Conservation (phyloP, 2,888 invertebrate species). For the Pinctada fucata region DNA sequence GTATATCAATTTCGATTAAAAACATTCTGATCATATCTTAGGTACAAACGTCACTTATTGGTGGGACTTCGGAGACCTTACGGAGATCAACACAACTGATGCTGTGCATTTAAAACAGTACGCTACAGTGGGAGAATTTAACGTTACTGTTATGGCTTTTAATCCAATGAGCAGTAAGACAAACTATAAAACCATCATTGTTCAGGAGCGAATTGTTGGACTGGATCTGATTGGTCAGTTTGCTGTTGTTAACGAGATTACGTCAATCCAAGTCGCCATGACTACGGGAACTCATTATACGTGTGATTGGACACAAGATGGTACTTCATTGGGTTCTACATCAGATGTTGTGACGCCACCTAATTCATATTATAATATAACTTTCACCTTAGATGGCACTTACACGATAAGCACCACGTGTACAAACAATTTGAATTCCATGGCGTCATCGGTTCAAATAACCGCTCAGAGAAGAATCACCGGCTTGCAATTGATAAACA, state of each 20-base stretch:
- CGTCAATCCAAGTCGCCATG: slow-evolving; percentile 49
- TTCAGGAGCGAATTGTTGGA: slow-evolving; percentile 58
- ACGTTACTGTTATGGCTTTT: slow-evolving; percentile 58
- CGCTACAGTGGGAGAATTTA: slow-evolving; percentile 52
- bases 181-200: slow-evolving; percentile 58
- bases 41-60: slow-evolving; percentile 66
- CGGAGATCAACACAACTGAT: slow-evolving; percentile 34
- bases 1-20: no score
- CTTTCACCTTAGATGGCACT: slow-evolving; percentile 46
- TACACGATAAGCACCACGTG: slow-evolving; percentile 54
- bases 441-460: slow-evolving; percentile 19
- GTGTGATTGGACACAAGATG: slow-evolving; percentile 60
- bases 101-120: slow-evolving; percentile 48
- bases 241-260: slow-evolving; percentile 31
- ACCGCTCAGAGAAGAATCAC: slow-evolving; percentile 61
- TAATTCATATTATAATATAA: slow-evolving; percentile 38
- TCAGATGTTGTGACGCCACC: slow-evolving; percentile 33
- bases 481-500: slow-evolving; percentile 51
- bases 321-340: slow-evolving; percentile 35
- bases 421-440: slow-evolving; percentile 54
- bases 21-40: slow-evolving; percentile 32
- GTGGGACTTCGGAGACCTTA: slow-evolving; percentile 72
- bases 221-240: slow-evolving; percentile 43
- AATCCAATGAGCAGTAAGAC: slow-evolving; percentile 61
- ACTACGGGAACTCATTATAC: slow-evolving; percentile 64